Evolutionary conservation across 1,140 invertebrate genomes (phyloP).

Genomic region (Drusus annulatus): DNA sequence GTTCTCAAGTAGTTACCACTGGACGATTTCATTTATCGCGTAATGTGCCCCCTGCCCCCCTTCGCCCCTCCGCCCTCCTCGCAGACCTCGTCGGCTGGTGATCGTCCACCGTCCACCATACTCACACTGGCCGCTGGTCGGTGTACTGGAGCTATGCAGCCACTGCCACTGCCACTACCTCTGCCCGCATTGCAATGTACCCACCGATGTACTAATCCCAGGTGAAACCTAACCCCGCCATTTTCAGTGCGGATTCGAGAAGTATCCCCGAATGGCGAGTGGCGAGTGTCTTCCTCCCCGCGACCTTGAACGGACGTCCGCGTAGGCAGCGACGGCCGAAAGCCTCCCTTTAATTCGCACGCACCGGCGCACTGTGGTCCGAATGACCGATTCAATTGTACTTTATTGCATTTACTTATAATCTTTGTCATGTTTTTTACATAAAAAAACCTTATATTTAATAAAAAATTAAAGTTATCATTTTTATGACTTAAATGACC

Average conservation of each 20-base stretch:
- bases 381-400: too few species aligned
- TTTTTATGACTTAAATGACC: too few species aligned
- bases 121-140: background rate
- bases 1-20: slow-evolving; percentile 40
- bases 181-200: background rate
- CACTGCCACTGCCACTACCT: background rate
- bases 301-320: slow-evolving; percentile 23
- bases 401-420: too few species aligned
- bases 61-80: background rate
- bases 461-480: too few species aligned
- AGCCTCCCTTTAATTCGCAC: slow-evolving; percentile 1
- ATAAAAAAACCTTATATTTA: too few species aligned
- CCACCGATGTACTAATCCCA: background rate
- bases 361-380: too few species aligned
- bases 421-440: too few species aligned
- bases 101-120: too few species aligned
- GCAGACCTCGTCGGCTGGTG: background rate
- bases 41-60: slow-evolving; percentile 20
- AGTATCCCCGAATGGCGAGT: background rate
- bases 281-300: background rate
- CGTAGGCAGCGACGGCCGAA: background rate
- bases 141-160: background rate
- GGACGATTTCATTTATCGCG: slow-evolving; percentile 48
- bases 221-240: background rate
- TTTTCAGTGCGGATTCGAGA: background rate